A percentile compares a stretch with the other conserved stretches of the same genome.
phyloP scores from a whole-genome alignment of 2,113 vertebrate genomes.

The Rhea americana region DNA sequence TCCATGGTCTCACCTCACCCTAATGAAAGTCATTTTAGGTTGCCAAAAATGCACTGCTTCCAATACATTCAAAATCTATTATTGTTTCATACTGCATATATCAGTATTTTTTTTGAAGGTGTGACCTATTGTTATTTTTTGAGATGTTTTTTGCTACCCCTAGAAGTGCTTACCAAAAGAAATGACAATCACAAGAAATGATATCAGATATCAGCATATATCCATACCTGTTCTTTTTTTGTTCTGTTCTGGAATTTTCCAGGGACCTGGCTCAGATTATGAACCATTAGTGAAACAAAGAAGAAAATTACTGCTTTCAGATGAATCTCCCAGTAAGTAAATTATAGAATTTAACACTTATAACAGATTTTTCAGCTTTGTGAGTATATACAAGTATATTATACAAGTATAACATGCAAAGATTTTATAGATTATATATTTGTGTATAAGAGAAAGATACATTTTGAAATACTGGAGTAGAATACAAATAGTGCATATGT shows the following conservation, averaged over 20 bases:
- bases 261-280: constrained; percentile 73
- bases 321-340: constrained; percentile 74
- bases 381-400: not conserved
- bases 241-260: not conserved
- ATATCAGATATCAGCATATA: not conserved
- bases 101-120: not conserved
- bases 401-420: not conserved
- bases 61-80: not conserved
- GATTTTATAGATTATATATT: not conserved
- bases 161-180: not conserved
- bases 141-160: not conserved
- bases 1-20: not conserved
- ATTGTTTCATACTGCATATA: not conserved
- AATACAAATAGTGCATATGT: not conserved
- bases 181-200: not conserved
- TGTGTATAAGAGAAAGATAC: not conserved
- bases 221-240: not conserved
- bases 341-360: not conserved
- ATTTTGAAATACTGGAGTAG: not conserved
- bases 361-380: not conserved
- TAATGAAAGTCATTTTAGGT: not conserved
- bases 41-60: not conserved
- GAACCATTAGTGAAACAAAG: constrained; percentile 66
- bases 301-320: constrained; percentile 69
- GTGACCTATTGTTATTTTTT: not conserved